Evolutionary conservation across 2,797 vertebrate genomes (phyloP).

Genomic region (Miichthys miiuy): DNA sequence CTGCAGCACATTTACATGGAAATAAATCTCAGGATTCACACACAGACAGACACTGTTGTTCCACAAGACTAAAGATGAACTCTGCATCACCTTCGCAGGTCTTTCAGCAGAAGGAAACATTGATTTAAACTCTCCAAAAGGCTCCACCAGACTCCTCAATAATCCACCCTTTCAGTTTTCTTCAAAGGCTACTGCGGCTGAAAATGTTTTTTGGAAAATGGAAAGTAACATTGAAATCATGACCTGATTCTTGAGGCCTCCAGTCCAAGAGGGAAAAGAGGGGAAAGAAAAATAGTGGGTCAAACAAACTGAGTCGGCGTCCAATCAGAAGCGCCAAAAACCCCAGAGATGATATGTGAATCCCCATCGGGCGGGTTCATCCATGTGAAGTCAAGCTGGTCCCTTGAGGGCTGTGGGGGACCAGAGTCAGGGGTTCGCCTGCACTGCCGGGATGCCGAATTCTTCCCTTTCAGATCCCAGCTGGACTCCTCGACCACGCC

Average conservation of each 20-base stretch:
- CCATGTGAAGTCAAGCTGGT: slow-evolving; percentile 38
- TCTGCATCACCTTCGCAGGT: background rate
- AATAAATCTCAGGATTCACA: slow-evolving; percentile 9
- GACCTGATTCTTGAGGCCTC: background rate
- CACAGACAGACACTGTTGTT: slow-evolving; percentile 16
- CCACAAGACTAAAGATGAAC: slow-evolving; percentile 12
- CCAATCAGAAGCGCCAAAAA: slow-evolving; percentile 36
- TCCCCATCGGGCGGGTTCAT: background rate
- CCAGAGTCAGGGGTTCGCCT: slow-evolving; percentile 9
- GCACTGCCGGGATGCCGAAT: slow-evolving; percentile 7
- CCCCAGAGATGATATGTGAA: background rate
- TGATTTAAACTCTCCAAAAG: slow-evolving; percentile 9
- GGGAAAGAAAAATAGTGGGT: background rate
- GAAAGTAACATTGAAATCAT: background rate
- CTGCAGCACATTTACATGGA: slow-evolving; percentile 5
- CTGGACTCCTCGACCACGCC: slow-evolving; percentile 21
- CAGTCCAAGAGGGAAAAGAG: background rate
- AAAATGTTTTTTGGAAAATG: slow-evolving; percentile 1
- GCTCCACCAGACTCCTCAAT: slow-evolving; percentile 1
- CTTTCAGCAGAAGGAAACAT: slow-evolving; percentile 24
- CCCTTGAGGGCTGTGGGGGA: background rate
- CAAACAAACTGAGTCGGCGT: slow-evolving; percentile 3
- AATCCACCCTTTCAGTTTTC: slow-evolving; percentile 1
- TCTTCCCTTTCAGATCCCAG: slow-evolving; percentile 50
- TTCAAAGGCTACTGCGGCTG: background rate